Conservation (phyloP, 2,113 vertebrate genomes). For the Ctenomys sociabilis region DNA sequence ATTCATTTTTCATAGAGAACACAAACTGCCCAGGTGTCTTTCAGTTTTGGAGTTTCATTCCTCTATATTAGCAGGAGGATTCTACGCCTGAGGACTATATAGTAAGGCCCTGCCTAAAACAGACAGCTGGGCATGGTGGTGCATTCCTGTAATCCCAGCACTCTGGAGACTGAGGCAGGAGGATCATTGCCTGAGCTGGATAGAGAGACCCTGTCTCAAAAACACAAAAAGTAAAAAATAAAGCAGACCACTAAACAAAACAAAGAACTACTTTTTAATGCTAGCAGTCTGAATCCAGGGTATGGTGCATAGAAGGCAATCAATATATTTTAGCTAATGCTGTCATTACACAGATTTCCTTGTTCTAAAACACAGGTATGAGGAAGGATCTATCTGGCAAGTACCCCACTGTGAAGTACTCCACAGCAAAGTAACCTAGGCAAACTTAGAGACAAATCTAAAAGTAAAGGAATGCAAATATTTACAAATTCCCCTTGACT, state of each 20-base stretch:
- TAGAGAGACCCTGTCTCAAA: neutral
- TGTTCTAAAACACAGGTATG: conserved; percentile 26
- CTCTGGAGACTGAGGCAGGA: no score
- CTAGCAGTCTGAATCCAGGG: neutral
- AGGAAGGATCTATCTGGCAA: conserved; percentile 28
- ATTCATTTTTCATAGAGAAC: no score
- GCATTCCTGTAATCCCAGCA: no score
- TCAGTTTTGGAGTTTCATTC: no score
- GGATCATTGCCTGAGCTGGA: neutral
- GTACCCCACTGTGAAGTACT: neutral
- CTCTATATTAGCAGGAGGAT: no score
- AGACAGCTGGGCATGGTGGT: no score
- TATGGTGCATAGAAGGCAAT: neutral
- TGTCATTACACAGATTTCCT: neutral
- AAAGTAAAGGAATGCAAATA: conserved; percentile 49
- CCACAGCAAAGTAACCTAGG: neutral
- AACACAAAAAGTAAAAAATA: neutral
- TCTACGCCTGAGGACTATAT: no score
- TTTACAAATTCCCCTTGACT: neutral
- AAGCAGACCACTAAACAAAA: neutral
- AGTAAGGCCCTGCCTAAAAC: no score
- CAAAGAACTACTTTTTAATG: neutral
- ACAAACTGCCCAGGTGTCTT: no score
- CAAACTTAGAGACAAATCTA: conserved; percentile 48
- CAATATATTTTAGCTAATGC: neutral